These are phyloP conservation scores for Myocastor coypus DNA, from an alignment of 2,113 vertebrate species.

Conservation along the genomic window DNA sequence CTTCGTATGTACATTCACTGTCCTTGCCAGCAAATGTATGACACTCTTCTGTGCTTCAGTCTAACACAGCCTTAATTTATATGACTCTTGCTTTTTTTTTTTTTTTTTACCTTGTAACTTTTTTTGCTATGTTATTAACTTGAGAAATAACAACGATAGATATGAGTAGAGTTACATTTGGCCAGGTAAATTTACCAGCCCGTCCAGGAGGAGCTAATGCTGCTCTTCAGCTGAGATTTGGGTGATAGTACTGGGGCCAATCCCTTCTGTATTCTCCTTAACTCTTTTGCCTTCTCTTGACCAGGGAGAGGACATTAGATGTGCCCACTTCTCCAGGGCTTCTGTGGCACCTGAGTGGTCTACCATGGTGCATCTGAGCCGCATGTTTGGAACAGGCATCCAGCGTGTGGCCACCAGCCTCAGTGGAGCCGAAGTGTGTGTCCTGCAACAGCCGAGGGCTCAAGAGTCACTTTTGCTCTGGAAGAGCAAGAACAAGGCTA, in stretches of 20 bases:
- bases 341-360: background rate
- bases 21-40: background rate
- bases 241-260: background rate
- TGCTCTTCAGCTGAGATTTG: slow-evolving; percentile 39
- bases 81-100: slow-evolving; percentile 3
- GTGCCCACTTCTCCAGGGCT: background rate
- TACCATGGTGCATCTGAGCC: slow-evolving; percentile 52
- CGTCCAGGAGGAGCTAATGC: background rate
- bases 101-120: slow-evolving; percentile 42
- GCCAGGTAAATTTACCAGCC: background rate
- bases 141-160: background rate
- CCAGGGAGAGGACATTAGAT: slow-evolving; percentile 86
- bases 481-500: slow-evolving; percentile 17
- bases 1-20: background rate
- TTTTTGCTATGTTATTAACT: slow-evolving; percentile 31
- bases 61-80: background rate
- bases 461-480: background rate
- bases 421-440: background rate
- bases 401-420: background rate
- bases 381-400: slow-evolving; percentile 44
- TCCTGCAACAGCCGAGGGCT: background rate
- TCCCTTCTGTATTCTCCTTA: background rate
- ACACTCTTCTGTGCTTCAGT: background rate
- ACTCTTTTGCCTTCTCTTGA: slow-evolving; percentile 73
- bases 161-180: slow-evolving; percentile 4